Percentiles rank a stretch among this genome's conserved stretches.
Conservation (phyloP, 2,888 invertebrate species). For the Phasia obesa region DNA sequence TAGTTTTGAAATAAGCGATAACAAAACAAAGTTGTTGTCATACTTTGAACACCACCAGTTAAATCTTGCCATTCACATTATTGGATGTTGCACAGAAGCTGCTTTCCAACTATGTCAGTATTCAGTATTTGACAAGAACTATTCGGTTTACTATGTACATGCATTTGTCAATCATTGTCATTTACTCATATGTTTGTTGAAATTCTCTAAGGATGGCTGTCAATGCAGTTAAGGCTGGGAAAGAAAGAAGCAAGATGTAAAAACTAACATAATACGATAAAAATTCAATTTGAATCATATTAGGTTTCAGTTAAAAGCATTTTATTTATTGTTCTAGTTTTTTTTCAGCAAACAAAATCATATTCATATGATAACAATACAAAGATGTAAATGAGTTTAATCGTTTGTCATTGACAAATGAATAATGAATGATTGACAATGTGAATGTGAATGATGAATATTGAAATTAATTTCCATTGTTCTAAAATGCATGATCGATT, state of each 20-base stretch:
- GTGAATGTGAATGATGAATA: background rate
- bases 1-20: background rate
- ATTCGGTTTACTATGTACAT: background rate
- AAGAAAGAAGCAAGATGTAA: background rate
- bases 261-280: conserved; percentile 17
- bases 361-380: conserved; percentile 4
- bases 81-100: no score
- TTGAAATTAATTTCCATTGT: conserved; percentile 34
- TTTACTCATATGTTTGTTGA: conserved; percentile 4
- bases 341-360: background rate
- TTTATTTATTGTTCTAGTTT: conserved; percentile 14
- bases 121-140: no score
- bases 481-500: conserved; percentile 2
- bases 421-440: background rate
- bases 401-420: conserved; percentile 11
- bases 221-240: background rate
- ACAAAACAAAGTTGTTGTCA: background rate
- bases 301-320: conserved; percentile 35
- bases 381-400: conserved; percentile 56
- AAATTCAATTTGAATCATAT: conserved; percentile 34
- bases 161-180: conserved; percentile 40
- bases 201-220: background rate
- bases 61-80: background rate
- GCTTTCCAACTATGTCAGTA: background rate
- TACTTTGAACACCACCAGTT: background rate